Evolutionary conservation across 2,797 vertebrate genomes (phyloP).

Genomic region (Thaleichthys pacificus): DNA sequence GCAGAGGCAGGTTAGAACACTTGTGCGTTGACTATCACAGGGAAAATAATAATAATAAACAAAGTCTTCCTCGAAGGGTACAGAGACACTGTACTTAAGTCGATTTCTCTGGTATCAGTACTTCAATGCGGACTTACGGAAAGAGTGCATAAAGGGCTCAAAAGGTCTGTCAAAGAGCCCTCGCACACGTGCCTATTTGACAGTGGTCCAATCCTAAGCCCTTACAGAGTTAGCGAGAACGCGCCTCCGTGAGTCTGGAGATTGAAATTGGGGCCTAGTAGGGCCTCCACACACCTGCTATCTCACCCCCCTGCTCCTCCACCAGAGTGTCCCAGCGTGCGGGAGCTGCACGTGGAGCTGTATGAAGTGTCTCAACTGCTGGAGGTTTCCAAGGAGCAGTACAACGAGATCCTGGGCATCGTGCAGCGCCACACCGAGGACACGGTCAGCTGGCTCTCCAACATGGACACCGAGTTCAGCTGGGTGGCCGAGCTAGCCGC

Average conservation of each 20-base stretch:
- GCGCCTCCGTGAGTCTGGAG: no score
- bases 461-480: constrained; percentile 83
- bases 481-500: constrained; percentile 82
- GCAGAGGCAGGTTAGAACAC: no score
- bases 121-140: no score
- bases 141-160: no score
- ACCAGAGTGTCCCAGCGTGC: constrained; percentile 83
- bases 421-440: constrained; percentile 82
- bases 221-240: no score
- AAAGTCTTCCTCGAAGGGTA: not conserved
- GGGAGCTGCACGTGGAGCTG: constrained; percentile 82
- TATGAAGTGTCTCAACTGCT: constrained; percentile 82
- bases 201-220: no score
- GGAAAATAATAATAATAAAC: not conserved
- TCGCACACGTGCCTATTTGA: no score
- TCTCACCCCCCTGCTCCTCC: not conserved
- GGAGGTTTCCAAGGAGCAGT: constrained; percentile 83
- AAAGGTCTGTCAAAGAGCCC: no score
- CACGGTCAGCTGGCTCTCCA: constrained; percentile 76
- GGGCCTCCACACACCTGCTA: not conserved
- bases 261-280: not conserved
- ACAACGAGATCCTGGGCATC: constrained; percentile 82
- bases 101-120: no score
- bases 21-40: no score
- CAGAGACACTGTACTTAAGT: no score